These are phyloP conservation scores for Glomeris maerens DNA, from an alignment of 1,140 invertebrate genomes.

Conservation along the genomic window DNA sequence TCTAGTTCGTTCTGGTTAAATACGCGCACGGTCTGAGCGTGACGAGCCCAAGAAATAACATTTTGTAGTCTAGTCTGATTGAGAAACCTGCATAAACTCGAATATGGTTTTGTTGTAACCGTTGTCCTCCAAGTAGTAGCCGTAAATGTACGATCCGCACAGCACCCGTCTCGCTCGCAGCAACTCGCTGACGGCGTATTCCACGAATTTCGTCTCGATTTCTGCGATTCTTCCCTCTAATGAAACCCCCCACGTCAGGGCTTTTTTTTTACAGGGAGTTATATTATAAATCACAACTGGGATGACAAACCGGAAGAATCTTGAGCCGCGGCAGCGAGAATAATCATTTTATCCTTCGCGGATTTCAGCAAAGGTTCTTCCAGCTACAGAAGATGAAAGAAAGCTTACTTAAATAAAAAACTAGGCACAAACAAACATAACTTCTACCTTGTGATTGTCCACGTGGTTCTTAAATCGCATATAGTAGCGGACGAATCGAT, in stretches of 20 bases:
- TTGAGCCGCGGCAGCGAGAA: slow-evolving; percentile 33
- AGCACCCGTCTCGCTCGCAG: slow-evolving; percentile 47
- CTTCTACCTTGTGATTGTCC: slow-evolving; percentile 39
- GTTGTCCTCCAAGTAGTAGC: slow-evolving; percentile 48
- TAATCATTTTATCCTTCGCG: slow-evolving; percentile 47
- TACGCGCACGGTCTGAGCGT: slow-evolving; percentile 8
- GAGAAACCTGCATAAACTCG: slow-evolving; percentile 58
- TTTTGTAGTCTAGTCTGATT: slow-evolving; percentile 21
- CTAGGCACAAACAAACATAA: not conserved
- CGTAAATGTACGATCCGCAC: slow-evolving; percentile 52
- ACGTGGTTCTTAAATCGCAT: slow-evolving; percentile 51
- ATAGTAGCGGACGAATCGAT: slow-evolving; percentile 51
- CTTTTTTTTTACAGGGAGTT: too few species aligned
- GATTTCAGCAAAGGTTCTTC: slow-evolving; percentile 46
- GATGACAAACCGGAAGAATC: too few species aligned
- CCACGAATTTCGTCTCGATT: slow-evolving; percentile 39
- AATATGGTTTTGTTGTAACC: slow-evolving; percentile 52
- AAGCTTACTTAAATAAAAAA: slow-evolving; percentile 7
- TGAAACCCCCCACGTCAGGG: too few species aligned
- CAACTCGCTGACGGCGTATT: slow-evolving; percentile 47
- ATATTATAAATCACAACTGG: too few species aligned
- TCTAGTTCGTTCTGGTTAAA: slow-evolving; percentile 47
- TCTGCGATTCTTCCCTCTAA: not conserved
- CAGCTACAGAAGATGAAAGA: slow-evolving; percentile 29
- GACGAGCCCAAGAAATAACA: not conserved